Percentiles rank a stretch among this genome's conserved stretches.
These are phyloP conservation scores for Thripadectes ignobilis DNA, from an alignment of 2,797 vertebrate genomes.

Conservation along the genomic window DNA sequence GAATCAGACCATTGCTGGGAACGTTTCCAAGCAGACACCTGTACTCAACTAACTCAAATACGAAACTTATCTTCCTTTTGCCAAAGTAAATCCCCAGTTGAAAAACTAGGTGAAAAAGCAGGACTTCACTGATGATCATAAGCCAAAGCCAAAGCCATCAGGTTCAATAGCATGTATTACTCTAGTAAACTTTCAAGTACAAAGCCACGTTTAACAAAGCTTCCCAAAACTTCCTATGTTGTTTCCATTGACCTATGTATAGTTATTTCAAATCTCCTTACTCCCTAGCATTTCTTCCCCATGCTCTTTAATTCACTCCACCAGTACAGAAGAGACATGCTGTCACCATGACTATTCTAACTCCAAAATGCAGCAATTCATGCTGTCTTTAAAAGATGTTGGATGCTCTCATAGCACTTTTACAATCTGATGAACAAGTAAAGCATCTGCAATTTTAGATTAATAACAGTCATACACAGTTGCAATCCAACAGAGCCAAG, in stretches of 20 bases:
- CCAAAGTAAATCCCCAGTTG: not conserved
- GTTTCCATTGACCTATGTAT: not conserved
- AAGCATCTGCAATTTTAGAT: not conserved
- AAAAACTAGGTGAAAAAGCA: constrained; percentile 7
- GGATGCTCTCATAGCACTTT: not conserved
- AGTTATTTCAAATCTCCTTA: not conserved
- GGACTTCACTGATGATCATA: not conserved
- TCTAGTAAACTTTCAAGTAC: not conserved
- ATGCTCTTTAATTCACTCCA: not conserved
- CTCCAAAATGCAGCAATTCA: not conserved
- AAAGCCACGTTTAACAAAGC: not conserved
- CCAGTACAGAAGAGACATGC: not conserved
- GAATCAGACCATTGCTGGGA: not conserved
- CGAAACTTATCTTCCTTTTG: not conserved
- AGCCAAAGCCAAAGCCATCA: not conserved
- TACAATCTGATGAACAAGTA: not conserved
- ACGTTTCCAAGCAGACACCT: not conserved
- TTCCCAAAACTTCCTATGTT: not conserved
- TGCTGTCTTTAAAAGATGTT: not conserved
- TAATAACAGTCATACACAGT: not conserved
- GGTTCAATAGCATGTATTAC: not conserved
- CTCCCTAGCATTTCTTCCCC: not conserved
- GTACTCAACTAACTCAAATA: not conserved
- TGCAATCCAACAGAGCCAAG: not conserved
- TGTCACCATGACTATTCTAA: not conserved